Conservation (phyloP, 2,113 vertebrate genomes). For the Fregetta grallaria region DNA sequence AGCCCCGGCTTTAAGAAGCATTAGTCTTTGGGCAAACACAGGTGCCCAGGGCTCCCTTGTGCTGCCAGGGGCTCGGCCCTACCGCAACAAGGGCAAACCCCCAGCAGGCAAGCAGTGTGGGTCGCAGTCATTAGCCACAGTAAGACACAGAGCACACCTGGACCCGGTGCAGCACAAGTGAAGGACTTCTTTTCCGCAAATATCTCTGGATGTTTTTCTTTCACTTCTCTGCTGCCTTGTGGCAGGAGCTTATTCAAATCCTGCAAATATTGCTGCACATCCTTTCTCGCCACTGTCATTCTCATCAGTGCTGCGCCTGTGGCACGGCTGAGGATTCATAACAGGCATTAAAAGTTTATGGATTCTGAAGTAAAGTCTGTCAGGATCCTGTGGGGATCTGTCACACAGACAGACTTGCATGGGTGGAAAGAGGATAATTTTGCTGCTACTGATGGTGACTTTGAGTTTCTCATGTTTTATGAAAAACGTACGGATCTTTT, state of each 20-base stretch:
- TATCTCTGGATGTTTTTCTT: not conserved
- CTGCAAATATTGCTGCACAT: not conserved
- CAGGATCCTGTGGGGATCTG: not conserved
- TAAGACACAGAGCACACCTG: not conserved
- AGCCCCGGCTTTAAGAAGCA: not conserved
- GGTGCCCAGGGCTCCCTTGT: not conserved
- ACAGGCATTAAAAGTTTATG: not conserved
- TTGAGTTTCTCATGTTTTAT: not conserved
- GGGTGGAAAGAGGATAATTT: not conserved
- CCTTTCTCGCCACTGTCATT: not conserved
- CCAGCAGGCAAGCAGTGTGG: fast-evolving
- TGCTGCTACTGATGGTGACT: not conserved
- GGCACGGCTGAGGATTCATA: not conserved
- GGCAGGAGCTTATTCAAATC: not conserved
- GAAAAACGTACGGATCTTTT: not conserved
- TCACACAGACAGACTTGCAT: not conserved
- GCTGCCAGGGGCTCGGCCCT: not conserved
- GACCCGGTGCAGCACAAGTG: not conserved
- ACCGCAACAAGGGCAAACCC: not conserved
- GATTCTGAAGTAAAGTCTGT: not conserved
- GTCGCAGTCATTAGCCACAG: not conserved
- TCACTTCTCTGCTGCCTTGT: not conserved
- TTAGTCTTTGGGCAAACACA: not conserved
- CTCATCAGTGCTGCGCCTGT: not conserved
- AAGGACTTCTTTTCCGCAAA: not conserved